A percentile compares a stretch with the other conserved stretches of the same genome.
These are phyloP conservation scores for Phytoseiulus persimilis DNA, from an alignment of 2,888 invertebrate genomes.

Conservation along the genomic window DNA sequence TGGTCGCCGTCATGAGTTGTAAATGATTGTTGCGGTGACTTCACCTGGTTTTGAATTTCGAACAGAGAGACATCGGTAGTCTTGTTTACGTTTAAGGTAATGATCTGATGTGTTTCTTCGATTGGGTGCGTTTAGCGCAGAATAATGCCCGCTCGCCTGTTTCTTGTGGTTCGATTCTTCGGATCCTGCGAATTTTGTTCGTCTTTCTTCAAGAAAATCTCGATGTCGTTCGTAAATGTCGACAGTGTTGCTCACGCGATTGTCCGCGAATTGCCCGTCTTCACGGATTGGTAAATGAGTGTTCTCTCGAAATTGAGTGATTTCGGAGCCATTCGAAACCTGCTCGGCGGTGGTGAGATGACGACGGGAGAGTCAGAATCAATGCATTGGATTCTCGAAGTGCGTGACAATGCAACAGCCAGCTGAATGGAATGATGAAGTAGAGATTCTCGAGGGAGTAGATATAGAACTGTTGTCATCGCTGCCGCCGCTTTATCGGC, in stretches of 20 bases:
- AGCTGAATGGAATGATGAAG: not conserved
- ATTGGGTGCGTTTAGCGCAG: not conserved
- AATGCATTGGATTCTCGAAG: not conserved
- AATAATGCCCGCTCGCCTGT: not conserved
- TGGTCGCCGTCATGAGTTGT: not conserved
- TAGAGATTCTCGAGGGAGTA: not conserved
- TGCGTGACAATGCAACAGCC: not conserved
- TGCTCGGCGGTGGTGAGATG: not conserved
- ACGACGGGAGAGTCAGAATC: too few relatives aligned
- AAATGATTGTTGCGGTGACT: not conserved
- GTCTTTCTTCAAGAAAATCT: not conserved
- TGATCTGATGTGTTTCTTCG: not conserved
- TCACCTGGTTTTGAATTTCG: not conserved
- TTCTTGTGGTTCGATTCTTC: not conserved
- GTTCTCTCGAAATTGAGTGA: not conserved
- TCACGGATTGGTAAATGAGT: not conserved
- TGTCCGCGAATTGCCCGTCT: too few relatives aligned
- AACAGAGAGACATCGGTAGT: too few relatives aligned
- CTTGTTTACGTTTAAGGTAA: not conserved
- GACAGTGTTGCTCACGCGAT: not conserved
- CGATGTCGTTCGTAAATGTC: not conserved
- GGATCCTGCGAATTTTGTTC: not conserved
- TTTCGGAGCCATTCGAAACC: not conserved
- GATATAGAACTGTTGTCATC: not conserved
- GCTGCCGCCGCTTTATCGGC: not conserved